A percentile compares a stretch with the other conserved stretches of the same genome.
Evolutionary conservation across 2,888 invertebrate species (phyloP).

Genomic region (Colostygia pectinataria): DNA sequence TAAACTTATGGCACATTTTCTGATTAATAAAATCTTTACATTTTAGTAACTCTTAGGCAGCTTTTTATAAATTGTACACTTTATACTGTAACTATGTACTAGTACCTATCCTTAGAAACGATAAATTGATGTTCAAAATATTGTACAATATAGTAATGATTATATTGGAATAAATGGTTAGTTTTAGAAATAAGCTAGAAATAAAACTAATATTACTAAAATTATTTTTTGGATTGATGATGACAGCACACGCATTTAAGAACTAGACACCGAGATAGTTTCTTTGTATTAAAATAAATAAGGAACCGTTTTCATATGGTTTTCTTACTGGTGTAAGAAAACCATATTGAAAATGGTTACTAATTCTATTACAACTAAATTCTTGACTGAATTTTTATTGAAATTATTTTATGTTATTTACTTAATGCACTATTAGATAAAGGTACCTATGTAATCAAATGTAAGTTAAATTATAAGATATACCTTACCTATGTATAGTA

Average conservation of each 20-base stretch:
- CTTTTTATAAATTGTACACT: conserved; percentile 15
- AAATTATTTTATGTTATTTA: not conserved
- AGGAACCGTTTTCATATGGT: too few species aligned
- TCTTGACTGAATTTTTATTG: conserved; percentile 7
- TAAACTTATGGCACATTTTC: conserved; percentile 1
- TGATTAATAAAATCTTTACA: conserved; percentile 11
- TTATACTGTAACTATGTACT: conserved; percentile 8
- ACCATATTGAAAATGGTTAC: too few species aligned
- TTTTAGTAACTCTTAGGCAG: conserved; percentile 4
- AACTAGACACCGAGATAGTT: too few species aligned
- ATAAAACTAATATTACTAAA: conserved; percentile 1
- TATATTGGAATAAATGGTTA: conserved; percentile 4
- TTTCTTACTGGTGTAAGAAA: too few species aligned
- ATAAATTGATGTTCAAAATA: conserved; percentile 46
- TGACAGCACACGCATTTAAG: conserved; percentile 14
- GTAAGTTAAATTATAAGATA: too few species aligned
- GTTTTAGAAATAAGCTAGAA: conserved; percentile 21
- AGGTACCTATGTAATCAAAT: too few species aligned
- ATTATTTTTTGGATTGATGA: conserved; percentile 15
- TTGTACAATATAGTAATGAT: conserved; percentile 47
- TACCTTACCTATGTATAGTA: too few species aligned
- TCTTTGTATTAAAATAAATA: too few species aligned
- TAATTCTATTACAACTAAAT: not conserved
- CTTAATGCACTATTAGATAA: not conserved
- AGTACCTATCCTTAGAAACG: conserved; percentile 11